phyloP scores from a whole-genome alignment of 2,888 invertebrate genomes.

The Parnassius glacialis region DNA sequence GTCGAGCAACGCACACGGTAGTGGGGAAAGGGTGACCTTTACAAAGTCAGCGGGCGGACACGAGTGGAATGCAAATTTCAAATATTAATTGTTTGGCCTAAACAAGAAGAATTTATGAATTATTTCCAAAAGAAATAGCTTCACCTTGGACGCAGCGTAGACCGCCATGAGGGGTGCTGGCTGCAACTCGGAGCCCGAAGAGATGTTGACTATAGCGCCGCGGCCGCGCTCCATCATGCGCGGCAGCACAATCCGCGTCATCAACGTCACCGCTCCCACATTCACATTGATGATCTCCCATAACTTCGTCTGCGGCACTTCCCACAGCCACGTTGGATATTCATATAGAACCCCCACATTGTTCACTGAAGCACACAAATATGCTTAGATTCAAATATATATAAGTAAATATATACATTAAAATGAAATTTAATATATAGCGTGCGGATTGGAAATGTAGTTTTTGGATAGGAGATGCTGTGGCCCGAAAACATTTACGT shows the following conservation, averaged over 20 bases:
- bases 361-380: slow-evolving; percentile 85
- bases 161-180: slow-evolving; percentile 94
- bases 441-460: too few species aligned
- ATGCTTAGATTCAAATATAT: too few species aligned
- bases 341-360: slow-evolving; percentile 94
- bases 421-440: too few species aligned
- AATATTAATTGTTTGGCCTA: too few species aligned
- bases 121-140: background rate
- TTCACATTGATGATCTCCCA: slow-evolving; percentile 94
- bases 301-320: slow-evolving; percentile 85
- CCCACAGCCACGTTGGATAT: slow-evolving; percentile 90
- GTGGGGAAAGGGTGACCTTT: too few species aligned
- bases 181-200: slow-evolving; percentile 92
- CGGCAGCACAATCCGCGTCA: slow-evolving; percentile 89
- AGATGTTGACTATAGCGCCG: slow-evolving; percentile 94
- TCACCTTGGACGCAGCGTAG: slow-evolving; percentile 93
- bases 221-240: slow-evolving; percentile 87
- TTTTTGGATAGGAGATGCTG: too few species aligned
- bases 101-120: background rate
- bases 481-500: too few species aligned
- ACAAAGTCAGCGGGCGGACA: too few species aligned
- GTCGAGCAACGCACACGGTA: too few species aligned
- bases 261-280: slow-evolving; percentile 90
- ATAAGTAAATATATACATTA: too few species aligned
- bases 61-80: too few species aligned